phyloP scores from a whole-genome alignment of 2,113 vertebrate genomes.

The Aspidoscelis tigris region DNA sequence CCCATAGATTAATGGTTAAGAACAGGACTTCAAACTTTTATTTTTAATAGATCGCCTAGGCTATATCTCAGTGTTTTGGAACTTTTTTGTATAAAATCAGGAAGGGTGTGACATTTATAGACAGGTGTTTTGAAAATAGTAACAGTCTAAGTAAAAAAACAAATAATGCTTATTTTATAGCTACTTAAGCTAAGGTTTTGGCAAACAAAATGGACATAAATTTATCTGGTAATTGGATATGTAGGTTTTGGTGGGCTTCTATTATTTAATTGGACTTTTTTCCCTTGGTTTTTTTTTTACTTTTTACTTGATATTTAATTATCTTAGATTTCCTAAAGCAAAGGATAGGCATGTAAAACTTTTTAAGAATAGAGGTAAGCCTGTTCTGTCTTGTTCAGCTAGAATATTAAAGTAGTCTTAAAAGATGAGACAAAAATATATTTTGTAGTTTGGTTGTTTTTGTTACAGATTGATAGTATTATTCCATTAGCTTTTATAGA shows the following conservation, averaged over 20 bases:
- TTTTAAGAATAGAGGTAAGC: conserved; percentile 13
- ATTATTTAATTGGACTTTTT: not conserved
- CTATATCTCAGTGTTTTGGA: not conserved
- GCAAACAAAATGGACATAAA: not conserved
- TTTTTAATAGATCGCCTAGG: not conserved
- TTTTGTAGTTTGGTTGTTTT: not conserved
- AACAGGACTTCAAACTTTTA: conserved; percentile 35
- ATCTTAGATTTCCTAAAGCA: conserved; percentile 20
- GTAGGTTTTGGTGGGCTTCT: not conserved
- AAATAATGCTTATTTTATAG: not conserved
- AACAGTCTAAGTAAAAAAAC: not conserved
- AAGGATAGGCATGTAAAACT: conserved; percentile 6
- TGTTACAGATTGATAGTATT: not conserved
- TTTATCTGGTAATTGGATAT: not conserved
- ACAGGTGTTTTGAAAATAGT: not conserved
- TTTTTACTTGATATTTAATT: conserved; percentile 18
- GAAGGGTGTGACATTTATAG: not conserved
- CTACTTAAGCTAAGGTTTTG: not conserved
- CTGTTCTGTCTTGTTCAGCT: conserved; percentile 9
- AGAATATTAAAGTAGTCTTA: conserved; percentile 1
- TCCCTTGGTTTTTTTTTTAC: not conserved
- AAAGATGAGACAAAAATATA: not conserved
- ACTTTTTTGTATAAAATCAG: not conserved
- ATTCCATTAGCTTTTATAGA: not conserved
- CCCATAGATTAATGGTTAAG: not conserved